These are phyloP conservation scores for Pectinophora gossypiella DNA, from an alignment of 1,140 invertebrate genomes.

Conservation along the genomic window DNA sequence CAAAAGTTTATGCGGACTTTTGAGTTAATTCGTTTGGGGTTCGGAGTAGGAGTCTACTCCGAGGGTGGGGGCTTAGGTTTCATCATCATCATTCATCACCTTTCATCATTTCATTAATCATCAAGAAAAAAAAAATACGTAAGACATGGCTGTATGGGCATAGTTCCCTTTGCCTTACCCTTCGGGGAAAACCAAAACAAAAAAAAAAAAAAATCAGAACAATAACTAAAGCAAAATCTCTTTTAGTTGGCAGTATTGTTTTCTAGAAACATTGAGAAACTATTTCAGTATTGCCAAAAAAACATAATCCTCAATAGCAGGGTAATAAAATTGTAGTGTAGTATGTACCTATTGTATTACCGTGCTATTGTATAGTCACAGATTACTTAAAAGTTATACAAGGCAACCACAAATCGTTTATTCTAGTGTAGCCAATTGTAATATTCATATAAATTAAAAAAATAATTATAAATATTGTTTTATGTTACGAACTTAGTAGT, in stretches of 20 bases:
- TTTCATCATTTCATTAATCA: no score
- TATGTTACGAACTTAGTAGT: not conserved
- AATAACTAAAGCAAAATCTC: no score
- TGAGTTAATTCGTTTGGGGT: no score
- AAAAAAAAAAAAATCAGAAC: no score
- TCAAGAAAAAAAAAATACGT: no score
- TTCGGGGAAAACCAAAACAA: no score
- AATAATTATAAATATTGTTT: not conserved
- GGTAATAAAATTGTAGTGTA: not conserved
- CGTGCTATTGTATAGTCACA: not conserved
- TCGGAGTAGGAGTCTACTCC: no score
- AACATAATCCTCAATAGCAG: not conserved
- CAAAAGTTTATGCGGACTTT: no score
- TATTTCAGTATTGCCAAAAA: constrained; percentile 30
- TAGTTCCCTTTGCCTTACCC: no score
- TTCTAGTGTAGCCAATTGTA: not conserved
- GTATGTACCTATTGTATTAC: not conserved
- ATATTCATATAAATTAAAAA: not conserved
- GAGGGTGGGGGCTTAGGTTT: no score
- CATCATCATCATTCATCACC: no score
- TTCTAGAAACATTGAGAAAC: constrained; percentile 60
- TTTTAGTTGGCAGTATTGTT: constrained; percentile 30
- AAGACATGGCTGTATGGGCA: no score
- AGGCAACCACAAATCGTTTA: not conserved
- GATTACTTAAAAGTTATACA: not conserved